Evolutionary conservation across 1,140 invertebrate species (phyloP), one percentile per base, ranked within the genome.

Genomic region (Lordiphosa collinella): DNA sequence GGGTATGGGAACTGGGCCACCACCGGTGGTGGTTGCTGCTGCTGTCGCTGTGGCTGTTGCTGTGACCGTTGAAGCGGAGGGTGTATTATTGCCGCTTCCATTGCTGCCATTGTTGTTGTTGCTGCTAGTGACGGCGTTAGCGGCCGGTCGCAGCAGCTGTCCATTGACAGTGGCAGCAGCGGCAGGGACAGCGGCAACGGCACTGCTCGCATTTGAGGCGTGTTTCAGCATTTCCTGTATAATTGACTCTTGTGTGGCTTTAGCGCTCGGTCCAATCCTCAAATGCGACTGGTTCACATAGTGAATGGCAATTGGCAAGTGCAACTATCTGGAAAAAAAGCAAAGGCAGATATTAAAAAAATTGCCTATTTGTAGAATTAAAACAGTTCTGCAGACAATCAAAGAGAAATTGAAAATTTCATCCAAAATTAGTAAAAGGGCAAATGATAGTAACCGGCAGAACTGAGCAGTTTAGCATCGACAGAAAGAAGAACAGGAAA

Each of bases 181-280:
- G 6, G 36, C 58, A 37, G 61, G 35, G 6, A 34, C 65, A 25
- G 49, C 36, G 11, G 65, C 54, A 41, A 66, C 34, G 16, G 76
- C 71, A 46, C 59, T 80, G 76, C 76, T 70, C 34, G 76, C 66
- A 61, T 82, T 82, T 10, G 78, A 82, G 52, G 76, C 78, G 71
- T 82, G 78, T 53, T 82, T 82, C 44, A 82, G 58, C 76, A 82
- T 82, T 78, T 84, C 72, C 76, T 57, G 59, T 55, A 47, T 32
- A 31, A 58, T 62, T 9, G 25, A 11, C 13, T 31, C 57, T 10
- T 13, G 12, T 43, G 43, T 2, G 7, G 22, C 25, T 14, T 36
- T 8, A 16, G 12, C 31, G 38, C 32, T 55, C 52, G 18, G 22
- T 29, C 18, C n/a, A 36, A 34, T 40, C 43, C 43, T 14, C 25